Evolutionary conservation across 2,113 vertebrate species (phyloP).

Genomic region (Elachura formosa): DNA sequence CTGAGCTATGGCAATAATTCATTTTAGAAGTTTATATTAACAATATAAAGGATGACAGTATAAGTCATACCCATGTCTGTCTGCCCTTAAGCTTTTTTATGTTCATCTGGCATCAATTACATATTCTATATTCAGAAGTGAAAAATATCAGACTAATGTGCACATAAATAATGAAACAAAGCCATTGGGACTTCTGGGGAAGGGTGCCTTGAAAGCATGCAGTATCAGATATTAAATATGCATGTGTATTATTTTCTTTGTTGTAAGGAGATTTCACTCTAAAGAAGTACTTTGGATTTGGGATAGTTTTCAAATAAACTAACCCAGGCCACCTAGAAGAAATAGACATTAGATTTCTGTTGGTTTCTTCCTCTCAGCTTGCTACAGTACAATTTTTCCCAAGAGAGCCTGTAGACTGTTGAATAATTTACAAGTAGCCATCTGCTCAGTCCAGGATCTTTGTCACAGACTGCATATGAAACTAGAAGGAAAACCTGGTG

Average conservation of each 20-base stretch:
- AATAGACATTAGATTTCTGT: not conserved
- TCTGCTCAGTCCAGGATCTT: not conserved
- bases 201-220: not conserved
- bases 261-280: not conserved
- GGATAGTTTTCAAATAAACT: not conserved
- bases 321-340: not conserved
- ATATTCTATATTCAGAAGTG: not conserved
- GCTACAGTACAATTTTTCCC: not conserved
- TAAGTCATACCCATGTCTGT: not conserved
- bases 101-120: not conserved
- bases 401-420: not conserved
- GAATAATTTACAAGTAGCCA: conserved; percentile 14
- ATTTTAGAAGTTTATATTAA: not conserved
- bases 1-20: not conserved
- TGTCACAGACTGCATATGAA: not conserved
- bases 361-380: not conserved
- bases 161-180: conserved; percentile 37
- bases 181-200: not conserved
- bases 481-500: not conserved
- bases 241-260: not conserved
- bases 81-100: not conserved
- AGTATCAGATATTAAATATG: not conserved
- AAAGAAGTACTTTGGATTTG: not conserved
- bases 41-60: not conserved
- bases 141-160: not conserved